Evolutionary conservation across 1,140 invertebrate genomes (phyloP), one percentile per base, ranked within the genome.

Genomic region (Diabrotica undecimpunctata): DNA sequence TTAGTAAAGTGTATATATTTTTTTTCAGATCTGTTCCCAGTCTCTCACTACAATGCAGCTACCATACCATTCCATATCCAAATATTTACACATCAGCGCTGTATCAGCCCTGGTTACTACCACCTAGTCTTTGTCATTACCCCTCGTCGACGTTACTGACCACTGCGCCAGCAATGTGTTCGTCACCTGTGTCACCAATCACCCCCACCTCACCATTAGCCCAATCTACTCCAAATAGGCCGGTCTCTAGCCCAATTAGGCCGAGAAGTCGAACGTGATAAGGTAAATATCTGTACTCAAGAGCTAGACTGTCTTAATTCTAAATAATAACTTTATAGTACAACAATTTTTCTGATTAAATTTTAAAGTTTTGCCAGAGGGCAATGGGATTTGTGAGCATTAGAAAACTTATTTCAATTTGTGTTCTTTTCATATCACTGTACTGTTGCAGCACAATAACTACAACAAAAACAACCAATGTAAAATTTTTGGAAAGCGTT

Each of bases 231-330:
- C 41, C 41, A 46, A 4, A 46, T 46, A 46, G 36, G 56, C 54
- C 53, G 54, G 46, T 10, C 55, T 39, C 68, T 35, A 62, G 62
- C 50, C 67, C 66, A 7, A 61, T 70, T 6, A 63, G 70, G 54
- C 70, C 70, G 11, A 65, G 61, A 11, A 72, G 68, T 64, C 65
- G 64, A 64, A 46, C 70, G 61, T 71, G 72, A 74, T 74, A 61
- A 66, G 72, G 72, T 73, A 67, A 70, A 57, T 25, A 25, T 25
- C 6, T 51, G 56, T 57, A 25, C 4, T 4, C 25, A 25, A 25
- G 25, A 25, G 25, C 25, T 25, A 25, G 25, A 25, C 25, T 25
- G 4, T 25, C 25, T 25, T 25, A 25, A 25, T 25, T 25, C 25
- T 4, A 25, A 25, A 25, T 2, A 25, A 25, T 25, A 1, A 25